These are phyloP conservation scores for Stenotaenia linearis DNA, from an alignment of 2,888 invertebrate species.

Conservation along the genomic window DNA sequence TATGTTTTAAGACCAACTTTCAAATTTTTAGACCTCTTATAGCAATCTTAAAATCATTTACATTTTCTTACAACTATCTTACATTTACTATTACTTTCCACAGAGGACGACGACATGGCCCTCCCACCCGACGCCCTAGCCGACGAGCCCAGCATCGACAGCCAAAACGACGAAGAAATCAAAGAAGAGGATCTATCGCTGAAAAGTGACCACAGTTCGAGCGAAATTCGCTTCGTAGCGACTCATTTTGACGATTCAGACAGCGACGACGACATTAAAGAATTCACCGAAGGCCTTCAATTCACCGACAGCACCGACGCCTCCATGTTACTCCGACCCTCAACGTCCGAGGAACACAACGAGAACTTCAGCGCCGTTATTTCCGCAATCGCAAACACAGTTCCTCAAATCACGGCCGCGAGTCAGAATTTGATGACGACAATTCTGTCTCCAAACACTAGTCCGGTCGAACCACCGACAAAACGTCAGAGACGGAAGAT, in stretches of 20 bases:
- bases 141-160: not conserved
- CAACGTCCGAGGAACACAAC: not conserved
- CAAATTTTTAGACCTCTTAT: too few species aligned
- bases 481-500: not conserved
- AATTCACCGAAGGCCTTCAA: conserved; percentile 7
- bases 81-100: too few species aligned
- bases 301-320: conserved; percentile 7
- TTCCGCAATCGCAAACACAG: conserved; percentile 1
- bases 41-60: too few species aligned
- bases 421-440: not conserved
- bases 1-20: too few species aligned
- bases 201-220: not conserved
- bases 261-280: conserved; percentile 42
- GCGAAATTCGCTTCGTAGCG: conserved; percentile 37
- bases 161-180: not conserved
- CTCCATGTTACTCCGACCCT: not conserved
- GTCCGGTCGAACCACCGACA: not conserved
- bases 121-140: not conserved
- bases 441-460: not conserved
- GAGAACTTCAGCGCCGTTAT: not conserved
- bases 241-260: conserved; percentile 41
- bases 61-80: too few species aligned
- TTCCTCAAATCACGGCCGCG: conserved; percentile 1
- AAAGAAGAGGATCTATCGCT: not conserved
- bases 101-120: not conserved